Evolutionary conservation across 2,888 invertebrate species (phyloP).

Genomic region (Rhagophthalmus giganteus): DNA sequence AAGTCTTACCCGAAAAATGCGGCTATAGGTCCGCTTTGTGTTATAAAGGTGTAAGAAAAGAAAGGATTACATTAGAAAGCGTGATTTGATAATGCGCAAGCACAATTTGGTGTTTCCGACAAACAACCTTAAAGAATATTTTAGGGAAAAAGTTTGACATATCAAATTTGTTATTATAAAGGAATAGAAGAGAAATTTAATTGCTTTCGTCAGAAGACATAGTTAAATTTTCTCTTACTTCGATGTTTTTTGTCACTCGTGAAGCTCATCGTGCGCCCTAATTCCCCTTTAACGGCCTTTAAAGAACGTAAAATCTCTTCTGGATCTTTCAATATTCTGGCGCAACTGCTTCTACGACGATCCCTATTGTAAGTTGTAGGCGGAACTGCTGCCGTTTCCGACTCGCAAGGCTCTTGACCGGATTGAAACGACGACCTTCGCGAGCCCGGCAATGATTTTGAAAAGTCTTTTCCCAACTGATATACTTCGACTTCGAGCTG

Average conservation of each 20-base stretch:
- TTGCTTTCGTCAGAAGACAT: not conserved
- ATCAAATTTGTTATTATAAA: slow-evolving; percentile 3
- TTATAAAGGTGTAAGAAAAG: slow-evolving; percentile 47
- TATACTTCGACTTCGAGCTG: slow-evolving; percentile 79
- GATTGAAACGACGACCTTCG: slow-evolving; percentile 81
- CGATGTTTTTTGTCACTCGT: slow-evolving; percentile 67
- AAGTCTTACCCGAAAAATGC: slow-evolving; percentile 49
- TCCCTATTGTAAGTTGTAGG: slow-evolving; percentile 66
- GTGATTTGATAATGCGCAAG: slow-evolving; percentile 30
- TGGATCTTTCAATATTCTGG: slow-evolving; percentile 72
- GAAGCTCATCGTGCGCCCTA: slow-evolving; percentile 81
- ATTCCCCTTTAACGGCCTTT: slow-evolving; percentile 80
- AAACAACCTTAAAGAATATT: slow-evolving; percentile 15
- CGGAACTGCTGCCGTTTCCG: slow-evolving; percentile 57
- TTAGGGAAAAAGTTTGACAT: slow-evolving; percentile 7
- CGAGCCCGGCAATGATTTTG: slow-evolving; percentile 82
- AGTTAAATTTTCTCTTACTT: slow-evolving; percentile 46
- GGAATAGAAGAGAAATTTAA: slow-evolving; percentile 2
- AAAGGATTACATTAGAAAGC: slow-evolving; percentile 45
- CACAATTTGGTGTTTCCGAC: slow-evolving; percentile 22
- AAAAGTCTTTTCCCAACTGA: slow-evolving; percentile 83
- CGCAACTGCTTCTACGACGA: slow-evolving; percentile 79
- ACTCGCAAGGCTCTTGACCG: slow-evolving; percentile 59
- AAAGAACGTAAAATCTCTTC: slow-evolving; percentile 81
- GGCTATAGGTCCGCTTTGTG: slow-evolving; percentile 52